Evolutionary conservation across 2,888 invertebrate species (phyloP), one percentile per base, ranked within the genome.

Genomic region (Pherbina coryleti): DNA sequence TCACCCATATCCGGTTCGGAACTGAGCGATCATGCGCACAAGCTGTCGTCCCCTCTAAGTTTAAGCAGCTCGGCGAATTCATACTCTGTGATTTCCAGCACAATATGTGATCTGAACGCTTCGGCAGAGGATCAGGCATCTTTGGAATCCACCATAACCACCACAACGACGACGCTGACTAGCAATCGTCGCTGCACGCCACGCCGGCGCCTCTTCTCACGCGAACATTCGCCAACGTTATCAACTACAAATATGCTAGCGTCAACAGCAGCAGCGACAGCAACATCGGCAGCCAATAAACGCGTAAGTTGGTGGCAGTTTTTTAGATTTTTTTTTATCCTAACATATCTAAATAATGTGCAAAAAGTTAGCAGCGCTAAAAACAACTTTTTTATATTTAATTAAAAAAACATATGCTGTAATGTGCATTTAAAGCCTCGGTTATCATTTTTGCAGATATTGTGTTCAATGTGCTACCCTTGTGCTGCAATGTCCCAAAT

Each of bases 241-340:
- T 25, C 17, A 44, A 49, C 8, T 19, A 28, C 22, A 17, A 44
- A 55, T 34, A 34, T 51, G 9, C n/a, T 17, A 51, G 44, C 51
- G 51, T 25, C 71, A 55, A 71, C 55, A 25, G 31, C 66, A 14
- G 31, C 44, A 31, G 17, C 69, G 5, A 71, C 19, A 34, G 55
- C 69, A n/a, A 28, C 64, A 11, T 76, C 62, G 22, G n/a, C 75
- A 9, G 74, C 72, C 11, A 78, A 53, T 34, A 82, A 71, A 79
- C 79, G 82, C 70, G 83, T 83, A 81, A 83, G 83, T 82, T 80
- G 79, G 74, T 22, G 60, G 22, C 62, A 69, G 57, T 69, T 7
- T 70, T 78, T 34, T n/a, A 64, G 11, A 14, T 37, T 37, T 37
- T 72, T 51, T 74, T 75, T 25, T 55, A 25, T 5, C 31, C 5